Evolutionary conservation across 2,888 invertebrate genomes (phyloP).

Genomic region (Mesodorylaimus sp.): DNA sequence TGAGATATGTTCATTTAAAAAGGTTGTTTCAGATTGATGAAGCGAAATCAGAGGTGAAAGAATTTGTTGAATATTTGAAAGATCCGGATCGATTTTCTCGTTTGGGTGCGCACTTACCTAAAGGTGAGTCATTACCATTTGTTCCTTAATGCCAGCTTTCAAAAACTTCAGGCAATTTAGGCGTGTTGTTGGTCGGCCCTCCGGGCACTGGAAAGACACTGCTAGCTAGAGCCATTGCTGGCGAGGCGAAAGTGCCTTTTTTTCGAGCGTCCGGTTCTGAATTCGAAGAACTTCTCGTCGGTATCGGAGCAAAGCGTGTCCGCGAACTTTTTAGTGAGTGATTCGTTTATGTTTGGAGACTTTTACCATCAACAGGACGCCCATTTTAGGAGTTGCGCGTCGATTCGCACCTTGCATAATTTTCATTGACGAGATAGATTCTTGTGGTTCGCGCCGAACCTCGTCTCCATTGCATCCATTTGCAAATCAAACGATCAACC

Average conservation of each 20-base stretch:
- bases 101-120: conserved; percentile 86
- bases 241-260: conserved; percentile 93
- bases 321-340: conserved; percentile 65
- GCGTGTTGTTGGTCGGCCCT: conserved; percentile 41
- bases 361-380: no score
- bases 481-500: conserved; percentile 98
- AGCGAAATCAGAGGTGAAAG: conserved; percentile 86
- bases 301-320: conserved; percentile 83
- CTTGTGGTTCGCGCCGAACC: conserved; percentile 85
- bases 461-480: conserved; percentile 91
- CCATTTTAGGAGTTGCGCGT: conserved; percentile 66
- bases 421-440: conserved; percentile 98
- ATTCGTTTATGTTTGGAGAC: conserved; percentile 1
- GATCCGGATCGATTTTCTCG: conserved; percentile 78
- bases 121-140: conserved; percentile 39
- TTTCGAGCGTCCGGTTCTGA: conserved; percentile 96
- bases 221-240: conserved; percentile 85
- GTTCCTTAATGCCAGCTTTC: neutral
- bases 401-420: conserved; percentile 87
- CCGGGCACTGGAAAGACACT: conserved; percentile 83
- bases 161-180: no score
- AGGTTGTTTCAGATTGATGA: conserved; percentile 52
- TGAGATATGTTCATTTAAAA: neutral
- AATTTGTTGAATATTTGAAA: conserved; percentile 84
- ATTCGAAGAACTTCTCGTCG: conserved; percentile 95